These are phyloP conservation scores for Carcina quercana DNA, from an alignment of 2,888 invertebrate species.

Conservation along the genomic window DNA sequence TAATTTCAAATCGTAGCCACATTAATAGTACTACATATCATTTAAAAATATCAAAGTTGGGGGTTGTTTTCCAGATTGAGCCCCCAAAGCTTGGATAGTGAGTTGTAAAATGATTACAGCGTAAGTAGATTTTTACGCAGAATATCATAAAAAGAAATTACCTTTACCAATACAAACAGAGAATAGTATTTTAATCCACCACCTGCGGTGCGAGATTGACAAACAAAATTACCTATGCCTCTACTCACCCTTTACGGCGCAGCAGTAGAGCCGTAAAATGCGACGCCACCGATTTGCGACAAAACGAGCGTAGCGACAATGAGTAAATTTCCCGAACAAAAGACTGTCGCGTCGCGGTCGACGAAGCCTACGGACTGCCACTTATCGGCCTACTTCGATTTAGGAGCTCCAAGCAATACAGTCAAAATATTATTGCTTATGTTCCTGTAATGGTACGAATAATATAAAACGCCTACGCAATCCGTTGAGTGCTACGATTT, in stretches of 20 bases:
- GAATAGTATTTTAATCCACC: constrained; percentile 12
- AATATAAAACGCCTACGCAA: constrained; percentile 15
- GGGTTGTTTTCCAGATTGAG: too few species aligned
- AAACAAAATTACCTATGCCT: constrained; percentile 19
- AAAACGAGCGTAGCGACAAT: constrained; percentile 3
- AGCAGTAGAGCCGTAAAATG: constrained; percentile 14
- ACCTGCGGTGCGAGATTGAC: constrained; percentile 10
- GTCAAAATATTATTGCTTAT: not conserved
- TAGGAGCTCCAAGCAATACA: not conserved
- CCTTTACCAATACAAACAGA: constrained; percentile 3
- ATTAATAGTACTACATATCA: too few species aligned
- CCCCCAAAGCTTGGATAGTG: too few species aligned
- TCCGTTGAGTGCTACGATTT: constrained; percentile 7
- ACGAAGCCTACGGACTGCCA: constrained; percentile 17
- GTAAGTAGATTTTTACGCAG: too few species aligned
- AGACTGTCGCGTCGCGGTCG: constrained; percentile 8
- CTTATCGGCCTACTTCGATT: constrained; percentile 18
- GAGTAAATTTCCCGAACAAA: constrained; percentile 19
- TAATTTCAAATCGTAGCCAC: too few species aligned
- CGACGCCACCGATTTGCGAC: constrained; percentile 9
- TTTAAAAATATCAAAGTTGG: too few species aligned
- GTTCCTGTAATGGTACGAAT: constrained; percentile 9
- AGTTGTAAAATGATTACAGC: too few species aligned
- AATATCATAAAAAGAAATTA: constrained; percentile 2
- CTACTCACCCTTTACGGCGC: constrained; percentile 14